A percentile compares a stretch with the other conserved stretches of the same genome.
Conservation (phyloP, 2,888 invertebrate species). For the Marasmarcha lunaedactyla region DNA sequence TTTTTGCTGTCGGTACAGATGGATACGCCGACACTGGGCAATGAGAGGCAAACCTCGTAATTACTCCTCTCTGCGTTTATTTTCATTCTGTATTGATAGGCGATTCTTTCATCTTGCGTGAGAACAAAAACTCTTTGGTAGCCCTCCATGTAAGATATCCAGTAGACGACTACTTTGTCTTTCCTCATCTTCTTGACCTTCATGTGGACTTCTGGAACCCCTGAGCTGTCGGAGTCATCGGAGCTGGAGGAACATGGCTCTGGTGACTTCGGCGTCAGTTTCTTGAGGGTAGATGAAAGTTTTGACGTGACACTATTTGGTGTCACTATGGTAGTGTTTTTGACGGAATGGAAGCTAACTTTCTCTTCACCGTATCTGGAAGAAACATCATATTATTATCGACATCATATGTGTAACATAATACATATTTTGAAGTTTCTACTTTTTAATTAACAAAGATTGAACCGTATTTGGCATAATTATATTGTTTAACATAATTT, state of each 20-base stretch:
- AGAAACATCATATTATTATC: slow-evolving; percentile 5
- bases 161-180: slow-evolving; percentile 83
- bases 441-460: not conserved
- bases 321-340: slow-evolving; percentile 58
- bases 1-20: slow-evolving; percentile 54
- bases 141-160: slow-evolving; percentile 83
- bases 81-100: slow-evolving; percentile 67
- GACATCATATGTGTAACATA: slow-evolving; percentile 1
- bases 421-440: too few relatives aligned
- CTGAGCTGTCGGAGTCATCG: slow-evolving; percentile 66
- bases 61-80: slow-evolving; percentile 77
- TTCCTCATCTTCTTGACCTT: slow-evolving; percentile 74
- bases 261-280: slow-evolving; percentile 61
- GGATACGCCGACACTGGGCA: slow-evolving; percentile 77
- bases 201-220: slow-evolving; percentile 51
- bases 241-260: slow-evolving; percentile 70
- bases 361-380: slow-evolving; percentile 76
- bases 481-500: too few relatives aligned
- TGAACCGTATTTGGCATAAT: too few relatives aligned
- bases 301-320: slow-evolving; percentile 65
- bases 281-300: slow-evolving; percentile 65
- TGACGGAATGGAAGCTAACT: slow-evolving; percentile 78
- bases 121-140: slow-evolving; percentile 80
- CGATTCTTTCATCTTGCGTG: slow-evolving; percentile 81
- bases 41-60: slow-evolving; percentile 75